A percentile compares a stretch with the other conserved stretches of the same genome.
phyloP scores from a whole-genome alignment of 1,140 invertebrate species.

The Papilio polytes region DNA sequence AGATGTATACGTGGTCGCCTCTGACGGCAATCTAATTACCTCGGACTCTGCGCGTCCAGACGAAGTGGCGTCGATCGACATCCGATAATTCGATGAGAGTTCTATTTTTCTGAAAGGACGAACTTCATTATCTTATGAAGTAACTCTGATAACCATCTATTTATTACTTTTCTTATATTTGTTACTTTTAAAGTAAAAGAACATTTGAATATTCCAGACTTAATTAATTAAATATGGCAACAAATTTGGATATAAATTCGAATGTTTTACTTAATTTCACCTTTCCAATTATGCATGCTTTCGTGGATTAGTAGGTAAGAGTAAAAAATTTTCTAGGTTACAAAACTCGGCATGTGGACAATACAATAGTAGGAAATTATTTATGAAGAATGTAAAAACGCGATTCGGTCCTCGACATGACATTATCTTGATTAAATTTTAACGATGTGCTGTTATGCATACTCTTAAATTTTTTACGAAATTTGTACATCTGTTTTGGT shows the following conservation, averaged over 20 bases:
- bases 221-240: too few species aligned
- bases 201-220: too few species aligned
- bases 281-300: neutral
- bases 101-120: constrained; percentile 29
- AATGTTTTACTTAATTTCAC: too few species aligned
- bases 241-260: too few species aligned
- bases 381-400: constrained; percentile 42
- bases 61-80: constrained; percentile 39
- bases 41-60: constrained; percentile 18
- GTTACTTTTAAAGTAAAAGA: neutral
- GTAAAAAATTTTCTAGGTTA: constrained; percentile 52
- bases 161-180: neutral
- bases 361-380: constrained; percentile 53
- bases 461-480: neutral
- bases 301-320: neutral
- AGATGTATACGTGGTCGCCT: constrained; percentile 20
- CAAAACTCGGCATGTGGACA: constrained; percentile 50
- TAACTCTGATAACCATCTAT: constrained; percentile 12
- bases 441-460: neutral
- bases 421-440: constrained; percentile 34
- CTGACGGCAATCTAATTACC: constrained; percentile 32
- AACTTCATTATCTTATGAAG: constrained; percentile 22
- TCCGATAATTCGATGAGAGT: constrained; percentile 36
- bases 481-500: neutral
- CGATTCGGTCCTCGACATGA: constrained; percentile 18